Base-by-base conservation (phyloP, 2,888 invertebrate species). In the Phengaris alcon region DNA sequence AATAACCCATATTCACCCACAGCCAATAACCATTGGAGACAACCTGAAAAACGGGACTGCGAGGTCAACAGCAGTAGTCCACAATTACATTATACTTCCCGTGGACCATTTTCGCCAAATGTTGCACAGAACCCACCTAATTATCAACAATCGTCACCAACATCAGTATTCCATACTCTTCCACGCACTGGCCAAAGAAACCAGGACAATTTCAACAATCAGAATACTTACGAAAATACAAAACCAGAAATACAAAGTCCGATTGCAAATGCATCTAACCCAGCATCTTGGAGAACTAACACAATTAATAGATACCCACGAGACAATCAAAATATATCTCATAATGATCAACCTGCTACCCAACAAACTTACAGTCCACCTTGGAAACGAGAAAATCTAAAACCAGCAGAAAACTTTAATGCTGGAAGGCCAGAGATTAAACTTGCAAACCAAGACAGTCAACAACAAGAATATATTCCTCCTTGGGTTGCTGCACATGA, bases 21-120 rank as follows among this genome's bases (percentile, higher is more conserved):
- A 69, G 90, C 93, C 35, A 93, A 91, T 77, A 93, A 89, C 75
- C 91, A 92, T 77, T 93, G 94, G 93, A 87, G 87, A 72, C 94
- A 93, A 79, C 93, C 91, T 68, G 92, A 92, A 69, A 89, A 85
- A 79, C 86, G 91, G 75, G 93, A 93, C 75, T 93, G 93, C 76
- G 93, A 93, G 5, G 85, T 85, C 3, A 82, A 79, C 7, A 84
- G 82, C 52, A 86, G 80, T 68, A 89, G 87, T 77, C 87, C 89
- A 46, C 88, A 82, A 51, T 82, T 82, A 48, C 82, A 83, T 44
- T 88, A 87, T 54, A 79, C 80, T 22, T 88, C 88, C 75, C 86
- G 89, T 51, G 83, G 85, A 15, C 88, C 87, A 35, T 89, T 89
- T 81, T 87, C 89, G 5, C 84, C 87, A 12, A 85, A 82, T 73